Percentiles rank a stretch among this genome's conserved stretches.
Conservation (phyloP, 2,888 invertebrate species). For the Calliopum simillimum region DNA sequence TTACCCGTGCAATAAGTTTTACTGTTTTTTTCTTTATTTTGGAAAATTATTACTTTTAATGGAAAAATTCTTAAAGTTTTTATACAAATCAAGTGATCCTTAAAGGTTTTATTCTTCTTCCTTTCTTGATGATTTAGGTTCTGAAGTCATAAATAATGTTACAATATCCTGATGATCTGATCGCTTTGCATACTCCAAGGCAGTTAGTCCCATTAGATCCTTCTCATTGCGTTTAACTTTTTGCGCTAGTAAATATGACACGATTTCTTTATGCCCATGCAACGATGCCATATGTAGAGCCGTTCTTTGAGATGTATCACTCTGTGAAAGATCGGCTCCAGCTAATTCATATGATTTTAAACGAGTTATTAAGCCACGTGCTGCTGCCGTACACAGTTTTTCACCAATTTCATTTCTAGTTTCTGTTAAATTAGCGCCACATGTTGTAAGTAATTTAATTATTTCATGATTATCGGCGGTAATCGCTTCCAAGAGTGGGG, state of each 20-base stretch:
- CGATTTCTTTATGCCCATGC: conserved; percentile 69
- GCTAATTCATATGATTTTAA: conserved; percentile 74
- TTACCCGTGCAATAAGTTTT: no score
- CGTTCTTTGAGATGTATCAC: conserved; percentile 75
- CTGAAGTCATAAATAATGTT: conserved; percentile 42
- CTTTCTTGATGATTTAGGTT: no score
- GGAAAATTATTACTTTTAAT: no score
- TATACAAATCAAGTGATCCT: no score
- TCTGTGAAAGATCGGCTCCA: conserved; percentile 74
- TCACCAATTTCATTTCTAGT: conserved; percentile 73
- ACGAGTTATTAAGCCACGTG: conserved; percentile 71
- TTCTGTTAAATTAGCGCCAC: conserved; percentile 80
- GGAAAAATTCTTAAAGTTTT: no score
- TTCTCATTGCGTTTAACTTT: conserved; percentile 64
- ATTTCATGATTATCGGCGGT: conserved; percentile 73
- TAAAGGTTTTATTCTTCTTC: no score
- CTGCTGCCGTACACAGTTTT: conserved; percentile 76
- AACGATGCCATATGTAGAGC: conserved; percentile 78
- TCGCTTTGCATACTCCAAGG: conserved; percentile 70
- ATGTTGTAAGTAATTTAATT: conserved; percentile 76
- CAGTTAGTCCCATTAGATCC: conserved; percentile 72
- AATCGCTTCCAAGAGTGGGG: conserved; percentile 79
- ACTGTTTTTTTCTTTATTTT: no score
- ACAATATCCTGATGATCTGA: conserved; percentile 47
- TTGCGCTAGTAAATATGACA: conserved; percentile 70